Percentiles rank a stretch among this genome's conserved stretches.
These are phyloP conservation scores for Callimorpha dominula DNA, from an alignment of 2,888 invertebrate species.

Conservation along the genomic window DNA sequence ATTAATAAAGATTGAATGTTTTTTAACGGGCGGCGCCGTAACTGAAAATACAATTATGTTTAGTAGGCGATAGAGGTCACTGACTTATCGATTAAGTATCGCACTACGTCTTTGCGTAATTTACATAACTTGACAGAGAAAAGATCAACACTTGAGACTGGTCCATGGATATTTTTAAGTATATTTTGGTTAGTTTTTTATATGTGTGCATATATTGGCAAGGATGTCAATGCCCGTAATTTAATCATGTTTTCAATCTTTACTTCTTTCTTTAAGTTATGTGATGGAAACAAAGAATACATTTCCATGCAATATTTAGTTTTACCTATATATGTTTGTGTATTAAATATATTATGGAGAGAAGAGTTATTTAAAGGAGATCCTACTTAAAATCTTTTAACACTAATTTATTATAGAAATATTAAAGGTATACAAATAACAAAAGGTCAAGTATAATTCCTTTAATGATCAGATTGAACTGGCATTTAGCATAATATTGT, in stretches of 20 bases:
- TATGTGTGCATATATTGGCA: conserved; percentile 49
- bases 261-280: background rate
- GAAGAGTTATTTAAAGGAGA: background rate
- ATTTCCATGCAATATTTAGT: background rate
- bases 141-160: conserved; percentile 77
- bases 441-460: background rate
- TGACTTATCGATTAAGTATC: conserved; percentile 79
- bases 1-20: conserved; percentile 59
- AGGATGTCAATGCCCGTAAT: conserved; percentile 64
- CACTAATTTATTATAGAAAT: conserved; percentile 17
- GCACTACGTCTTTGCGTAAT: conserved; percentile 77
- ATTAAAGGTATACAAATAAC: background rate
- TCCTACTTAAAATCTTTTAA: background rate
- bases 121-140: conserved; percentile 84
- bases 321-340: background rate
- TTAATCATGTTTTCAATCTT: conserved; percentile 20
- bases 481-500: background rate
- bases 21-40: conserved; percentile 57
- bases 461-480: background rate
- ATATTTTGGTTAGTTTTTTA: conserved; percentile 53
- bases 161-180: conserved; percentile 72
- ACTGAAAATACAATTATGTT: conserved; percentile 55
- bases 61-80: conserved; percentile 75
- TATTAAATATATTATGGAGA: background rate
- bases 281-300: background rate